These are phyloP conservation scores for Anoplius nigerrimus DNA, from an alignment of 2,888 invertebrate genomes.

Conservation along the genomic window DNA sequence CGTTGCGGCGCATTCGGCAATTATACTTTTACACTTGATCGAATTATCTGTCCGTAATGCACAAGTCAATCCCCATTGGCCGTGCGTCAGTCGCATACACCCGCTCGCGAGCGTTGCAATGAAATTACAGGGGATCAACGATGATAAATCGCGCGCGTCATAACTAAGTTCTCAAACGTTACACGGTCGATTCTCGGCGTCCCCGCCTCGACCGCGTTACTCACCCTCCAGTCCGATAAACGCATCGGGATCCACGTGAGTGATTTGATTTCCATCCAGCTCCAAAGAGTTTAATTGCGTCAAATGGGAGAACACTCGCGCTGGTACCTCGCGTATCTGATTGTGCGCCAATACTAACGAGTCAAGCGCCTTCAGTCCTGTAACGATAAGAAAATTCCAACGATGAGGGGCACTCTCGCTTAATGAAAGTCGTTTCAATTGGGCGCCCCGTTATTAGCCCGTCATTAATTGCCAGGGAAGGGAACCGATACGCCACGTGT, in stretches of 20 bases:
- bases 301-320: constrained; percentile 89
- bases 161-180: not conserved
- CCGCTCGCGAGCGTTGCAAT: no score
- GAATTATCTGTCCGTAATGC: no score
- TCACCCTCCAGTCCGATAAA: constrained; percentile 92
- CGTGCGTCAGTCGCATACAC: no score
- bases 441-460: not conserved
- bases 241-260: constrained; percentile 87
- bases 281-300: constrained; percentile 89
- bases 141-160: not conserved
- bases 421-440: not conserved
- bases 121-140: no score
- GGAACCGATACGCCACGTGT: no score
- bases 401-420: constrained; percentile 13
- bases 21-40: no score
- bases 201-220: constrained; percentile 38
- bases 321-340: constrained; percentile 85
- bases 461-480: no score
- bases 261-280: constrained; percentile 90
- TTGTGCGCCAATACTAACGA: constrained; percentile 91
- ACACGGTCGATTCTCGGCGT: not conserved
- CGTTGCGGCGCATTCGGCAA: no score
- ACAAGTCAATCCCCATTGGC: no score
- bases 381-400: constrained; percentile 40
- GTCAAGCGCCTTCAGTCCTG: constrained; percentile 88